Conservation (phyloP, 2,113 vertebrate species). For the Scomber colias region DNA sequence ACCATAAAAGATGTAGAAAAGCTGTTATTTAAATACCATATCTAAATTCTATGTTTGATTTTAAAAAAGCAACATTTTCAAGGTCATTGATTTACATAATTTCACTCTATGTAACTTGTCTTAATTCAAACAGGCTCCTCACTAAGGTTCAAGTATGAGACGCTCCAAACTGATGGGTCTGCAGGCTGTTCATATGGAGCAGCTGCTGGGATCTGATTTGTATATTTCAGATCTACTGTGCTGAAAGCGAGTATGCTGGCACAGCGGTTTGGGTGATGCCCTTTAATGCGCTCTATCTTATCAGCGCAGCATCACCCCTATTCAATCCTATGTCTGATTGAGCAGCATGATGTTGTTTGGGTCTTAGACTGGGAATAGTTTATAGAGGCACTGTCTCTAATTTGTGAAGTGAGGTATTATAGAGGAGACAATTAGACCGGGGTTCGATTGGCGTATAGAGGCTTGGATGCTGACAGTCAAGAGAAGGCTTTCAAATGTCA, state of each 20-base stretch:
- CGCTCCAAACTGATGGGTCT: constrained; percentile 33
- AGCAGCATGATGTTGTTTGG: constrained; percentile 59
- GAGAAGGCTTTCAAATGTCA: constrained; percentile 84
- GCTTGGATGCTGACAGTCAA: constrained; percentile 82
- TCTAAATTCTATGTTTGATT: neutral
- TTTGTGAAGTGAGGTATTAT: constrained; percentile 79
- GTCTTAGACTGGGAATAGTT: constrained; percentile 71
- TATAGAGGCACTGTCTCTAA: constrained; percentile 69
- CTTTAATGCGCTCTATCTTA: constrained; percentile 77
- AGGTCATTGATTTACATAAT: constrained; percentile 25
- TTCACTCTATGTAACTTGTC: no score
- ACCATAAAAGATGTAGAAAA: neutral
- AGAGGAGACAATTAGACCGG: constrained; percentile 78
- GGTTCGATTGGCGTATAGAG: constrained; percentile 71
- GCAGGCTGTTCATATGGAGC: constrained; percentile 47
- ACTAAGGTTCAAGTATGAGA: constrained; percentile 30
- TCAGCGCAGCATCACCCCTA: constrained; percentile 66
- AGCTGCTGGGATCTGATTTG: constrained; percentile 61
- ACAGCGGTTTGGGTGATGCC: constrained; percentile 73
- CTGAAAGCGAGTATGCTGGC: constrained; percentile 65
- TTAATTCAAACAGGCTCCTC: neutral
- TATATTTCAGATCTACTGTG: constrained; percentile 56
- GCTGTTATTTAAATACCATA: neutral
- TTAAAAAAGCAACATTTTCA: neutral
- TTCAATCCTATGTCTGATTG: constrained; percentile 69